Percentiles rank a stretch among this genome's conserved stretches.
Conservation (phyloP, 1,140 invertebrate species). For the Meloidogyne chitwoodi region DNA sequence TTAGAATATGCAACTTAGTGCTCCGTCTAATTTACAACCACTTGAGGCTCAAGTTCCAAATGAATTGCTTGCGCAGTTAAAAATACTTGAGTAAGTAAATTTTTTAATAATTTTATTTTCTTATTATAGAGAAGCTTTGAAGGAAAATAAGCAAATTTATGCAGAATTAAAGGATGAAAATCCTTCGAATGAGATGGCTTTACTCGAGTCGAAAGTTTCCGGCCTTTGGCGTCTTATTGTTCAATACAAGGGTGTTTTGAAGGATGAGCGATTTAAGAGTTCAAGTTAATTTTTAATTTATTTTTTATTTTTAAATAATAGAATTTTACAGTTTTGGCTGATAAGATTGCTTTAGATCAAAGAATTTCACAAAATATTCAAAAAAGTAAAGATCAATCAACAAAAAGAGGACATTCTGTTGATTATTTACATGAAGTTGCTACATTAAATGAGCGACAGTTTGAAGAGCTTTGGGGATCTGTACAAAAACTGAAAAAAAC, state of each 20-base stretch:
- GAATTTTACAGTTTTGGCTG: not conserved
- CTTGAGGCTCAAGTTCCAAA: conserved; percentile 4
- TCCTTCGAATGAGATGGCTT: not conserved
- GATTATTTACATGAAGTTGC: conserved; percentile 20
- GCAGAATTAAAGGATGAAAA: conserved; percentile 4
- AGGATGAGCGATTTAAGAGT: not conserved
- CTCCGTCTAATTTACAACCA: not conserved
- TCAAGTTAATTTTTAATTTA: conserved; percentile 6
- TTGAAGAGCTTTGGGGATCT: conserved; percentile 8
- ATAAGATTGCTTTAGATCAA: conserved; percentile 9
- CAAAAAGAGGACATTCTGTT: conserved; percentile 3
- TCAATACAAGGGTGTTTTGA: not conserved
- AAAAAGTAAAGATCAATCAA: not conserved
- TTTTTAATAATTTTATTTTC: not conserved
- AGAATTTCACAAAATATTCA: conserved; percentile 14
- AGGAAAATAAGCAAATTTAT: conserved; percentile 7
- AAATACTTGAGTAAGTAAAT: not conserved
- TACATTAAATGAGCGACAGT: not conserved
- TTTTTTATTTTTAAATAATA: not conserved
- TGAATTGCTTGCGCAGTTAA: not conserved
- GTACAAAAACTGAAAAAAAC: not conserved
- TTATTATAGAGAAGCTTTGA: conserved; percentile 13
- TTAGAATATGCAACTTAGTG: not conserved
- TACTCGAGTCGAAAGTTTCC: not conserved
- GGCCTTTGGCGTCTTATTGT: not conserved